These are phyloP conservation scores for Coranthus polyacanthus DNA, from an alignment of 2,797 vertebrate genomes.

Conservation along the genomic window DNA sequence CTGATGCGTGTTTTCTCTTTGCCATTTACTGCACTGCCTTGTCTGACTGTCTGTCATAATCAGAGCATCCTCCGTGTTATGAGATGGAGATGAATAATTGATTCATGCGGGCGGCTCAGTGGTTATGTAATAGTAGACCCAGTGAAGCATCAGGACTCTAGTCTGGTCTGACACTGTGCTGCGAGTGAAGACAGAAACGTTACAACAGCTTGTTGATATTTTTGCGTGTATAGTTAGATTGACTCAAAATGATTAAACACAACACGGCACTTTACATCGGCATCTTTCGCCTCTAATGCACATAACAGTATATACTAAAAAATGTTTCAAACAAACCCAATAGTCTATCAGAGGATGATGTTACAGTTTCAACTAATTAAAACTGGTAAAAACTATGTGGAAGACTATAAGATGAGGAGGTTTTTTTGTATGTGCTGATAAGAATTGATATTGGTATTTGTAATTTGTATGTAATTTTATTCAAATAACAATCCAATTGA, in stretches of 20 bases:
- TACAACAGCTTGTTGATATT: constrained; percentile 45
- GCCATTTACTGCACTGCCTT: constrained; percentile 45
- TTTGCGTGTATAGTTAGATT: background rate
- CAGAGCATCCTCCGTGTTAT: constrained; percentile 75
- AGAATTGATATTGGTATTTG: too few species aligned
- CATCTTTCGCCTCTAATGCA: background rate
- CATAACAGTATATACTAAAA: too few species aligned
- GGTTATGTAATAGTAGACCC: constrained; percentile 60
- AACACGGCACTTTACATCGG: background rate
- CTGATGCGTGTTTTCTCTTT: constrained; percentile 40
- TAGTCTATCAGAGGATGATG: too few species aligned
- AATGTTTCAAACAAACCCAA: too few species aligned
- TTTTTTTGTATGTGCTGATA: too few species aligned
- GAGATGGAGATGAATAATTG: constrained; percentile 78
- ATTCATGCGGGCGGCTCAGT: constrained; percentile 65
- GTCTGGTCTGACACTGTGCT: constrained; percentile 37
- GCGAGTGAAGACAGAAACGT: constrained; percentile 43
- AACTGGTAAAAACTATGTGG: too few species aligned
- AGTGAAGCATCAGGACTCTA: constrained; percentile 48
- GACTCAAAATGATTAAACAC: background rate
- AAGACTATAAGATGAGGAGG: too few species aligned
- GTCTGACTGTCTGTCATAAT: constrained; percentile 73
- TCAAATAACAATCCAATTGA: too few species aligned
- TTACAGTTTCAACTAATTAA: too few species aligned
- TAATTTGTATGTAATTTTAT: too few species aligned